phyloP scores from a whole-genome alignment of 2,888 invertebrate species.

The Erpobdella octoculata region DNA sequence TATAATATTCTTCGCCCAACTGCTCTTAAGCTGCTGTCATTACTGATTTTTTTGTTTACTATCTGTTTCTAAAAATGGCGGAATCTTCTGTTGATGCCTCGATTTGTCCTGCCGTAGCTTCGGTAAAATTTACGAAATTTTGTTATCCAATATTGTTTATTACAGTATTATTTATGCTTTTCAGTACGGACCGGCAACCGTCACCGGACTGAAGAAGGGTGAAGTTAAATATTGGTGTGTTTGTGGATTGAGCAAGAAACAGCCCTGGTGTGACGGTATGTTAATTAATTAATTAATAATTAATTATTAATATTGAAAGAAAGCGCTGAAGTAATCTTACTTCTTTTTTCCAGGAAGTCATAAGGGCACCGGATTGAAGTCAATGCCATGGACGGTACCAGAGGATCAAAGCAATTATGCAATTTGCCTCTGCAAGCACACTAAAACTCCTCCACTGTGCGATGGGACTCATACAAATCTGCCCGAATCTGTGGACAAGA shows the following conservation, averaged over 20 bases:
- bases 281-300: not conserved
- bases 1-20: too few species aligned
- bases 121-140: not conserved
- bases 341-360: constrained; percentile 41
- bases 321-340: not conserved
- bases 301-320: not conserved
- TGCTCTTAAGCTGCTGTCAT: too few species aligned
- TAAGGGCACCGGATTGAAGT: constrained; percentile 43
- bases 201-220: constrained; percentile 40
- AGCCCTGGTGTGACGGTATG: constrained; percentile 50
- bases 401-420: constrained; percentile 40
- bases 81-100: not conserved
- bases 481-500: constrained; percentile 40
- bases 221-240: constrained; percentile 45
- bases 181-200: constrained; percentile 43
- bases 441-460: constrained; percentile 44
- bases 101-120: constrained; percentile 15
- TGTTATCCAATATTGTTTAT: not conserved
- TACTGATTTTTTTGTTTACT: too few species aligned
- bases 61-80: too few species aligned
- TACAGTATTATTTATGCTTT: not conserved
- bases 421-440: constrained; percentile 46
- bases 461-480: constrained; percentile 45
- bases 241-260: constrained; percentile 48
- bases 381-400: constrained; percentile 44